These are phyloP conservation scores for Lysandra coridon DNA, from an alignment of 2,888 invertebrate species.

Conservation along the genomic window DNA sequence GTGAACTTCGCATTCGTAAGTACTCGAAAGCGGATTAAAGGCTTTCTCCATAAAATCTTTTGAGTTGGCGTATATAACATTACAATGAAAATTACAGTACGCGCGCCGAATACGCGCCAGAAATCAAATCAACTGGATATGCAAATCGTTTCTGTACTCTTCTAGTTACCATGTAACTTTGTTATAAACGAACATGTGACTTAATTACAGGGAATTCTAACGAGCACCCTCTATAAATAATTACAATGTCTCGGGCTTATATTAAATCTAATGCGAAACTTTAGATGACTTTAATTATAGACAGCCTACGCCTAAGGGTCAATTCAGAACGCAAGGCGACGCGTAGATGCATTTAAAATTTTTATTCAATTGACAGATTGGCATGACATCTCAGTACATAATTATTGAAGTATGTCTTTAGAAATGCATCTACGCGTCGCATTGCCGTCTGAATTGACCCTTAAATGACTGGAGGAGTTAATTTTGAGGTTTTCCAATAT, in stretches of 20 bases:
- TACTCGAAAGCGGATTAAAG: conserved; percentile 49
- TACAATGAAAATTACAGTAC: conserved; percentile 28
- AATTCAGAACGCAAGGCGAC: no score
- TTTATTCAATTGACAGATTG: no score
- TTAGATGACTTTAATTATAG: not conserved
- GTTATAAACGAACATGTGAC: conserved; percentile 19
- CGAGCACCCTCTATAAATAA: conserved; percentile 20
- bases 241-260: not conserved
- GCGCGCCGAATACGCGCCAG: conserved; percentile 10
- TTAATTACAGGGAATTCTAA: conserved; percentile 19
- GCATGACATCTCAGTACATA: not conserved
- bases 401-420: no score
- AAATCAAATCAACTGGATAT: conserved; percentile 32
- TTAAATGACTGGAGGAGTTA: not conserved
- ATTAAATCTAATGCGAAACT: not conserved
- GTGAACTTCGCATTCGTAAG: conserved; percentile 59
- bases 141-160: conserved; percentile 22
- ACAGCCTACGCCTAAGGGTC: not conserved
- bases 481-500: not conserved
- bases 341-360: no score
- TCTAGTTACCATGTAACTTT: conserved; percentile 21
- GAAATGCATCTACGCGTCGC: no score
- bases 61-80: conserved; percentile 32
- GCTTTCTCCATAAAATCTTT: conserved; percentile 38
- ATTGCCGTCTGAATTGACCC: no score